phyloP scores from a whole-genome alignment of 2,888 invertebrate genomes.

The Pollenia labialis region DNA sequence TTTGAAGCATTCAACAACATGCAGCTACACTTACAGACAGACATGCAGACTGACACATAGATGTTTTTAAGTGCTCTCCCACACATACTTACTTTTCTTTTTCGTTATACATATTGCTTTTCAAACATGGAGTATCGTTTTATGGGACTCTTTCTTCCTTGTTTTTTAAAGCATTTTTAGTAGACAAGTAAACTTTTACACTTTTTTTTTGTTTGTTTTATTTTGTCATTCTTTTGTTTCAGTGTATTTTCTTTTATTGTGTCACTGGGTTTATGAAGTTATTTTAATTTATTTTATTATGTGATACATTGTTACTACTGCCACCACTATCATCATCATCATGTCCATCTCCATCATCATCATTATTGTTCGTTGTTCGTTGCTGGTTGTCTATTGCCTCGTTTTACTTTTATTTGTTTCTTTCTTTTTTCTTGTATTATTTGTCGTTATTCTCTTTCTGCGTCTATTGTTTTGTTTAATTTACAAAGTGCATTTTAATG shows the following conservation, averaged over 20 bases:
- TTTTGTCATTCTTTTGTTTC: background rate
- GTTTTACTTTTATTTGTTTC: slow-evolving; percentile 9
- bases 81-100: slow-evolving; percentile 27
- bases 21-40: background rate
- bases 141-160: background rate
- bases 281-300: slow-evolving; percentile 53
- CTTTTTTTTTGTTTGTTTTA: background rate
- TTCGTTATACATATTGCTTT: slow-evolving; percentile 30
- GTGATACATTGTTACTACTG: slow-evolving; percentile 34
- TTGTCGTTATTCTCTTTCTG: slow-evolving; percentile 17
- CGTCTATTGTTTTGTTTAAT: slow-evolving; percentile 68
- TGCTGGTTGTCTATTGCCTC: background rate
- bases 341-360: background rate
- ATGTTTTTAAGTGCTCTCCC: background rate
- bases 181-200: background rate
- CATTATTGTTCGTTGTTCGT: slow-evolving; percentile 1
- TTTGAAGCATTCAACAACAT: background rate
- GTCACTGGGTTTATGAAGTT: slow-evolving; percentile 67
- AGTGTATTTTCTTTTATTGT: slow-evolving; percentile 52
- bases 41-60: background rate
- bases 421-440: background rate
- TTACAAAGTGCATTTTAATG: slow-evolving; percentile 73
- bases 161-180: background rate
- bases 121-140: slow-evolving; percentile 7
- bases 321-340: slow-evolving; percentile 26